phyloP scores from a whole-genome alignment of 2,888 invertebrate genomes.

The Chloroclysta siterata region DNA sequence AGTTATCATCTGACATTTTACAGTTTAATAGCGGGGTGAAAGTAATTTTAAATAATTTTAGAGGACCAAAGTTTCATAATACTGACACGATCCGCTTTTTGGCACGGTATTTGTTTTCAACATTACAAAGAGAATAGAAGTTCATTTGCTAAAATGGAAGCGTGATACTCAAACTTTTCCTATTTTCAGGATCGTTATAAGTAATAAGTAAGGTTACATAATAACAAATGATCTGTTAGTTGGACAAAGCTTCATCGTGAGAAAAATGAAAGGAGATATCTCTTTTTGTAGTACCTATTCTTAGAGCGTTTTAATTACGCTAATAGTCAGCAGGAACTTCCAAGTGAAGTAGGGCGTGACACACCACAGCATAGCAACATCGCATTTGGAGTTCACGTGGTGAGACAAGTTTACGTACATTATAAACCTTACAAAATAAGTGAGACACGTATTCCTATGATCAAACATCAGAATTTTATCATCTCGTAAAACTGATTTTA shows the following conservation, averaged over 20 bases:
- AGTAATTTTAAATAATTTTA: background rate
- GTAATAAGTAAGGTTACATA: slow-evolving; percentile 34
- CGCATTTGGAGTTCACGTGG: slow-evolving; percentile 53
- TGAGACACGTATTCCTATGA: no score
- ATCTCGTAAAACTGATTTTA: no score
- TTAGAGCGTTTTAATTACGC: slow-evolving; percentile 80
- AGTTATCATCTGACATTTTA: no score
- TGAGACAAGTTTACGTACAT: slow-evolving; percentile 5
- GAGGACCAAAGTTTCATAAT: slow-evolving; percentile 3
- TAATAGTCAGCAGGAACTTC: slow-evolving; percentile 76
- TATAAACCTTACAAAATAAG: background rate
- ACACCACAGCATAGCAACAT: slow-evolving; percentile 65
- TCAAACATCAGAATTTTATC: no score
- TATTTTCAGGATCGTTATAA: slow-evolving; percentile 31
- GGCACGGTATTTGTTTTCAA: slow-evolving; percentile 13
- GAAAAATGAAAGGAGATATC: slow-evolving; percentile 57
- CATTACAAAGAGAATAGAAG: slow-evolving; percentile 5
- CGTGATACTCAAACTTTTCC: slow-evolving; percentile 27
- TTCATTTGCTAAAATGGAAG: slow-evolving; percentile 15
- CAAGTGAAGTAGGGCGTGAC: slow-evolving; percentile 76
- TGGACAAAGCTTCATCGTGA: slow-evolving; percentile 49
- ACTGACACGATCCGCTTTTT: slow-evolving; percentile 4
- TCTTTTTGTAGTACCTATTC: slow-evolving; percentile 66
- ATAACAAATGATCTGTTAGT: slow-evolving; percentile 50
- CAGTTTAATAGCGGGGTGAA: no score